Percentiles rank a stretch among this genome's conserved stretches.
These are phyloP conservation scores for Pelvicachromis taeniatus DNA, from an alignment of 2,113 vertebrate genomes.

Conservation along the genomic window DNA sequence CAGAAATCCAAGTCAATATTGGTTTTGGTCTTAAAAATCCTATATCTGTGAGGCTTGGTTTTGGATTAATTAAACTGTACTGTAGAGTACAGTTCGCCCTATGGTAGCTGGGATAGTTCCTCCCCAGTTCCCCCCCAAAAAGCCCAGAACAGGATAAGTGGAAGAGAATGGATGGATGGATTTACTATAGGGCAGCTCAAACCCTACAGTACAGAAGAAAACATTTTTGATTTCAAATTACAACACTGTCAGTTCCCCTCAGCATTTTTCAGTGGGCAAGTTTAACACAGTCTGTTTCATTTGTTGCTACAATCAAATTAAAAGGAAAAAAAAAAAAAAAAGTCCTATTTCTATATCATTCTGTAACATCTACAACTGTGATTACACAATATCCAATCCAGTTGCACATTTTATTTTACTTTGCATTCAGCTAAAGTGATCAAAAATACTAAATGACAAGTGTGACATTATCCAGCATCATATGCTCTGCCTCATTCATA, in stretches of 20 bases:
- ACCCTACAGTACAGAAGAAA: neutral
- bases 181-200: neutral
- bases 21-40: neutral
- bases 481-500: too few species aligned
- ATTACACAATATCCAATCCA: neutral
- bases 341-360: neutral
- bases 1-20: neutral
- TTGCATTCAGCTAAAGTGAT: neutral
- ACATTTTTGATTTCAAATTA: neutral
- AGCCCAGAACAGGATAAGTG: neutral
- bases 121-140: rapidly evolving
- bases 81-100: neutral
- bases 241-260: rapidly evolving
- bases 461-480: neutral
- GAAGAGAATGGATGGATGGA: neutral
- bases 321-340: neutral
- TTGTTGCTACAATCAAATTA: neutral
- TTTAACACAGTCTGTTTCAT: neutral
- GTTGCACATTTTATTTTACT: neutral
- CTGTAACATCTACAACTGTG: neutral
- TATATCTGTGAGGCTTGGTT: neutral
- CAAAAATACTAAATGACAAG: neutral
- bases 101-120: neutral
- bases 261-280: neutral
- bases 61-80: neutral